These are phyloP conservation scores for Hybos culiciformis DNA, from an alignment of 2,888 invertebrate genomes.

Conservation along the genomic window DNA sequence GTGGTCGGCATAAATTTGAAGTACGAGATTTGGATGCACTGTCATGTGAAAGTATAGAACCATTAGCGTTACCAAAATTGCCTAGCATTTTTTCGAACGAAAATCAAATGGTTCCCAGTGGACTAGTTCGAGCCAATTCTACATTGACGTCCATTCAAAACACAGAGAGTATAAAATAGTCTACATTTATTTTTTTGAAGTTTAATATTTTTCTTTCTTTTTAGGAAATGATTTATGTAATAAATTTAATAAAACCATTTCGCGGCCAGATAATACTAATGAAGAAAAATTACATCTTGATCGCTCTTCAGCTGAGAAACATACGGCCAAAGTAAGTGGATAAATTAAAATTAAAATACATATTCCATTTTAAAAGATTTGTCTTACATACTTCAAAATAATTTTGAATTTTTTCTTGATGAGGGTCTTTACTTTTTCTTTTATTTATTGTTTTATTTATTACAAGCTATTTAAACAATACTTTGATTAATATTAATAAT, in stretches of 20 bases:
- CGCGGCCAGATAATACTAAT: slow-evolving; percentile 41
- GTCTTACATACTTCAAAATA: too few species aligned
- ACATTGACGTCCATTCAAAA: slow-evolving; percentile 26
- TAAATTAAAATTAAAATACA: too few species aligned
- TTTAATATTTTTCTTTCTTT: not conserved
- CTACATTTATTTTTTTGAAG: not conserved
- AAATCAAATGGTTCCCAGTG: slow-evolving; percentile 28
- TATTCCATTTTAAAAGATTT: too few species aligned
- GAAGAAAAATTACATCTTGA: slow-evolving; percentile 56
- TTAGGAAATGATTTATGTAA: slow-evolving; percentile 11
- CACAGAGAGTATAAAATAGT: not conserved
- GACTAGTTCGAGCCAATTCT: slow-evolving; percentile 32
- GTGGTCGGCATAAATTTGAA: slow-evolving; percentile 59
- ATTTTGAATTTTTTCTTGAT: too few species aligned
- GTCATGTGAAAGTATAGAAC: slow-evolving; percentile 33
- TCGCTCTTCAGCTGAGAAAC: slow-evolving; percentile 41
- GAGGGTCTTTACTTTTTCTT: too few species aligned
- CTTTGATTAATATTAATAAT: too few species aligned
- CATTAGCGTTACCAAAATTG: slow-evolving; percentile 32
- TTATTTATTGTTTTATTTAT: not conserved
- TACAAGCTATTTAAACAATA: not conserved
- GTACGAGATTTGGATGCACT: slow-evolving; percentile 48
- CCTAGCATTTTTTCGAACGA: slow-evolving; percentile 25
- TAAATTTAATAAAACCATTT: too few species aligned
- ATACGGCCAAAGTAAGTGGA: slow-evolving; percentile 23